Conservation (phyloP, 2,113 vertebrate species). For the Nothobranchius furzeri region DNA sequence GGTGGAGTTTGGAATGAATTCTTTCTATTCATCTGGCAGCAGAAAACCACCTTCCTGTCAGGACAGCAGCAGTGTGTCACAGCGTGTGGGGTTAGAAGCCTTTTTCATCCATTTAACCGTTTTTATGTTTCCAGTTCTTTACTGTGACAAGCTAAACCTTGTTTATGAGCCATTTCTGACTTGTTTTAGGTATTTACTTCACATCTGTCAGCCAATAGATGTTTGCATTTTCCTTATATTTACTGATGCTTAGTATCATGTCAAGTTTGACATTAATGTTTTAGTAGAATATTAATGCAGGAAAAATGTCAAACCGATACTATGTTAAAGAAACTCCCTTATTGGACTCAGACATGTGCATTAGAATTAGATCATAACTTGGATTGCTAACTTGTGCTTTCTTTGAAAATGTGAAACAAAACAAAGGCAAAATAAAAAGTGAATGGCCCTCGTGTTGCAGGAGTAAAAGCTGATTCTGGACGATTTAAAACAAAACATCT, state of each 20-base stretch:
- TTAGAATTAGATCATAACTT: no score
- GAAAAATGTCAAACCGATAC: background rate
- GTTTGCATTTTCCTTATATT: no score
- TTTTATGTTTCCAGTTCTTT: background rate
- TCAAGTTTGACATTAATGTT: no score
- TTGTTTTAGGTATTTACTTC: background rate
- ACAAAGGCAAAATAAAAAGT: no score
- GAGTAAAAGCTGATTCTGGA: no score
- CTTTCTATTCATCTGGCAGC: conserved; percentile 3
- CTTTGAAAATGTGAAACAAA: no score
- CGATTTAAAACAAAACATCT: no score
- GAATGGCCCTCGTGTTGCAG: no score
- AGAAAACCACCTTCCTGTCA: background rate
- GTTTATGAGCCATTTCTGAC: background rate
- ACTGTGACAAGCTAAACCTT: background rate
- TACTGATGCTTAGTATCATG: no score
- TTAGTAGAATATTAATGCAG: background rate
- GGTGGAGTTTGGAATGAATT: conserved; percentile 10
- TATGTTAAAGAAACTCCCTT: background rate
- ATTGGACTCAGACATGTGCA: no score
- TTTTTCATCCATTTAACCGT: background rate
- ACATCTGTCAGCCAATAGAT: background rate
- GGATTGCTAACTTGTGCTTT: no score
- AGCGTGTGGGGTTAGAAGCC: background rate
- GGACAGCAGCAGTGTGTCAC: background rate